Conservation (phyloP, 2,113 vertebrate genomes). For the Charadrius vociferus region DNA sequence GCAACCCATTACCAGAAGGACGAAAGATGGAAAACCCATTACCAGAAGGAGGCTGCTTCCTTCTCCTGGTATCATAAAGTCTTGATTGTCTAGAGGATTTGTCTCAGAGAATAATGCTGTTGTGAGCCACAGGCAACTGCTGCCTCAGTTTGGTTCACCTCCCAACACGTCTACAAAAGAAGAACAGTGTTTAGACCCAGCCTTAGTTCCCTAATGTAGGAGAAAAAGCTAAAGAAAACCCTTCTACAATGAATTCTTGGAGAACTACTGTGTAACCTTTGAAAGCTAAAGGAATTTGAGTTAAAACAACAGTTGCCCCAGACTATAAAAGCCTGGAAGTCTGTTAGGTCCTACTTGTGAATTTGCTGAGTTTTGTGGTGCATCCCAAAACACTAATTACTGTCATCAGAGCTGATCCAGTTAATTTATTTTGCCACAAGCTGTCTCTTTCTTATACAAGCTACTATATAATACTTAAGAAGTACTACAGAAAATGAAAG, state of each 20-base stretch:
- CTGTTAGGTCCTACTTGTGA: background rate
- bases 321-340: background rate
- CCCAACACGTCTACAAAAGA: fast-evolving
- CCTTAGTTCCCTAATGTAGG: background rate
- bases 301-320: background rate
- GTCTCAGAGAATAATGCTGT: background rate
- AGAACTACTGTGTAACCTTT: background rate
- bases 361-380: background rate
- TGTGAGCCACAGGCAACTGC: background rate
- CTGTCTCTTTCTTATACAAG: background rate
- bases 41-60: background rate
- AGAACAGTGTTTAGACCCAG: background rate
- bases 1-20: background rate
- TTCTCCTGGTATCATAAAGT: background rate
- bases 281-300: background rate
- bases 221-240: background rate
- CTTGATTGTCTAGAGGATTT: background rate
- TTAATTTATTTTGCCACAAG: background rate
- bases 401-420: background rate
- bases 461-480: background rate
- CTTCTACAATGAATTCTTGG: background rate
- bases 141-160: background rate
- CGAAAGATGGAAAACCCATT: background rate
- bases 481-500: background rate
- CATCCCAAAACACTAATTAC: background rate